A percentile compares a stretch with the other conserved stretches of the same genome.
phyloP scores from a whole-genome alignment of 2,888 invertebrate species.

The Rhamphomyia laevipes region DNA sequence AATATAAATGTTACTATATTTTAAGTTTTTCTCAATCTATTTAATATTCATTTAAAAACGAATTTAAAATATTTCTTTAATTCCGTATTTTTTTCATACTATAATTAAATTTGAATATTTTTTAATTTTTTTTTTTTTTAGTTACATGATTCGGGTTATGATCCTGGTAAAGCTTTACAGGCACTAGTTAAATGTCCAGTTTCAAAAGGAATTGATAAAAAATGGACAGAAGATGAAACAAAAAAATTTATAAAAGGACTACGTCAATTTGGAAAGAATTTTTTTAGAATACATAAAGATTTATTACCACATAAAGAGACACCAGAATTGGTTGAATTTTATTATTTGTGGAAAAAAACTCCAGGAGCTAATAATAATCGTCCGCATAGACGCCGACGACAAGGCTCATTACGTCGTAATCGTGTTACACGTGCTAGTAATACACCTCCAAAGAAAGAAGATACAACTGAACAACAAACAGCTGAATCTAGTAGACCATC shows the following conservation, averaged over 20 bases:
- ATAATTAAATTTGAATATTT: no score
- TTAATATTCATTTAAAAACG: no score
- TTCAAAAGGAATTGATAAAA: conserved; percentile 92
- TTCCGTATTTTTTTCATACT: no score
- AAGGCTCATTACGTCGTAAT: conserved; percentile 76
- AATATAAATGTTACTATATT: no score
- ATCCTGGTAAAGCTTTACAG: conserved; percentile 91
- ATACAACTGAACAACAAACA: conserved; percentile 49
- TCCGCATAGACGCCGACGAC: conserved; percentile 80
- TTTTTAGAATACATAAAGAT: conserved; percentile 94
- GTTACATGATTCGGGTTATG: conserved; percentile 93
- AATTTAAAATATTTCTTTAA: no score
- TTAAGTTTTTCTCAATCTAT: no score
- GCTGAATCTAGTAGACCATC: conserved; percentile 43
- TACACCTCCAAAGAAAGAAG: conserved; percentile 69
- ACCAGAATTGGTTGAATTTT: conserved; percentile 94
- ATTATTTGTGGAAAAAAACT: conserved; percentile 99
- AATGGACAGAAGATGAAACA: conserved; percentile 96
- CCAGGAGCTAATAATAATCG: conserved; percentile 94
- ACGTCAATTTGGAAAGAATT: conserved; percentile 97
- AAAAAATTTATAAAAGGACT: conserved; percentile 98
- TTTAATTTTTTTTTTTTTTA: conserved; percentile 30
- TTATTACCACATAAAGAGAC: conserved; percentile 94
- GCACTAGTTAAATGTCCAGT: conserved; percentile 95
- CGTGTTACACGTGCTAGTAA: conserved; percentile 66